These are phyloP conservation scores for Gibbula magus DNA, from an alignment of 2,888 invertebrate species.

Conservation along the genomic window DNA sequence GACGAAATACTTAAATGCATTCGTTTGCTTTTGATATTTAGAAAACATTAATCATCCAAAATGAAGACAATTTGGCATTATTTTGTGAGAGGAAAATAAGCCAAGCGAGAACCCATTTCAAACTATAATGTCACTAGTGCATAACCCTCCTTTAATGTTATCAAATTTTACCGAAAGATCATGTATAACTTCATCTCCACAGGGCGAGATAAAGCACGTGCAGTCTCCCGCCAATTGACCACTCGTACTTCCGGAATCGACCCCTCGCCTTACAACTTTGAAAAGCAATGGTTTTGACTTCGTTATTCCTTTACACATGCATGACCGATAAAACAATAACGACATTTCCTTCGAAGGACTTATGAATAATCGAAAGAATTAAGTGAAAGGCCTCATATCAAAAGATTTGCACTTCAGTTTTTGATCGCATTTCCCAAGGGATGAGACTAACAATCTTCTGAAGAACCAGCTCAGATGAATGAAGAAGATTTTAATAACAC, in stretches of 20 bases:
- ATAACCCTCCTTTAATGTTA: no score
- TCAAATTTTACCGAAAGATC: neutral
- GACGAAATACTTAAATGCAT: no score
- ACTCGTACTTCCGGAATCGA: neutral
- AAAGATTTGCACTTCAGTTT: neutral
- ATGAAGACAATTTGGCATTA: no score
- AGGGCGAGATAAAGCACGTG: neutral
- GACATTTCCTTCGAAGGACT: neutral
- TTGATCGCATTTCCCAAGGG: neutral
- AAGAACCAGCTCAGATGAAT: no score
- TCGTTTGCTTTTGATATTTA: no score
- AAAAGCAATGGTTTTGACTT: neutral
- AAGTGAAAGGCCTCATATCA: neutral
- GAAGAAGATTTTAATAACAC: no score
- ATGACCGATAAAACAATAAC: neutral
- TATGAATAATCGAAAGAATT: neutral
- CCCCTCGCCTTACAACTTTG: neutral
- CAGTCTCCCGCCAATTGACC: neutral
- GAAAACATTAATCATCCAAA: no score
- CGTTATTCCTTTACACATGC: neutral
- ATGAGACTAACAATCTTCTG: neutral
- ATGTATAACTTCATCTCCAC: neutral
- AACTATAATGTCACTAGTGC: no score
- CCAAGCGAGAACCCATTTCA: no score
- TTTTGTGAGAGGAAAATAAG: no score